Conservation (phyloP, 2,797 vertebrate species). For the Sebastes iracundus region DNA sequence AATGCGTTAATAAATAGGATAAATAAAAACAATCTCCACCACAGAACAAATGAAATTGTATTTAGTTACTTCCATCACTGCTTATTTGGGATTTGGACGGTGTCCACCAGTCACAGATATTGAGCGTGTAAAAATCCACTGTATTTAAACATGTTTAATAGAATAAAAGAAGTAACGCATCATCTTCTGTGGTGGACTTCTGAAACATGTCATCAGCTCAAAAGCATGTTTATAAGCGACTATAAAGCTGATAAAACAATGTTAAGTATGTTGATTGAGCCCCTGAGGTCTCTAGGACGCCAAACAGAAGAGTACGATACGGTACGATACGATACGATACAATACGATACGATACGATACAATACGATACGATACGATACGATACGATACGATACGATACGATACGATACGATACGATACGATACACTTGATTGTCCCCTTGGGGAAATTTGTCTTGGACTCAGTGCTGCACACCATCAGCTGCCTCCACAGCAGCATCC, state of each 20-base stretch:
- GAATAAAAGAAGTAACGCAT: background rate
- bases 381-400: too few species aligned
- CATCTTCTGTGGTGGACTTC: background rate
- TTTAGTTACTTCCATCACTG: background rate
- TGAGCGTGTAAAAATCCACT: background rate
- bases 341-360: accelerated
- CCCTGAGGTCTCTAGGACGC: background rate
- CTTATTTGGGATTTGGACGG: background rate
- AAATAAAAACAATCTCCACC: too few species aligned
- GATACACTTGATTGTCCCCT: too few species aligned
- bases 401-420: too few species aligned
- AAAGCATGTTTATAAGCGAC: background rate
- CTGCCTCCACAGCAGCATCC: too few species aligned
- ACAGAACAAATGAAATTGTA: background rate
- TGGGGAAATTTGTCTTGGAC: too few species aligned
- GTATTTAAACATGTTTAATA: background rate
- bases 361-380: accelerated
- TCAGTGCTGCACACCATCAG: too few species aligned
- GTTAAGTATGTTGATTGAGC: background rate
- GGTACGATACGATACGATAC: too few species aligned
- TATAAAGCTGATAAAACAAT: background rate
- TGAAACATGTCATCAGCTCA: background rate
- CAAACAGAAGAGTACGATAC: background rate
- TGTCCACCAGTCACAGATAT: background rate
- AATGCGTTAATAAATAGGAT: too few species aligned